Conservation (phyloP, 1,140 invertebrate genomes). For the Chrysoperla carnea region DNA sequence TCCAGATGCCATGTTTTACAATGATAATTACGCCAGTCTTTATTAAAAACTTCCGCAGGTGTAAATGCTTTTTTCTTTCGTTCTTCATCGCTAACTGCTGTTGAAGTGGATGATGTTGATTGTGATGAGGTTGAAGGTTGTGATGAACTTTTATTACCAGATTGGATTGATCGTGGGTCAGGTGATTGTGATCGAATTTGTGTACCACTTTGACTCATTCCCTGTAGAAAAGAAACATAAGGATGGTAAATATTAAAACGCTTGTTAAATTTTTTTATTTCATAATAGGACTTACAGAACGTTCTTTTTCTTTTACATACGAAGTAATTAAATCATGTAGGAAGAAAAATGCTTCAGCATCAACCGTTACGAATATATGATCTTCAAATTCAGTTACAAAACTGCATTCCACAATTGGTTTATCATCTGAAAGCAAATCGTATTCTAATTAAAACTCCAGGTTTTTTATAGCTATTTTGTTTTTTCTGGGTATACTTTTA, state of each 20-base stretch:
- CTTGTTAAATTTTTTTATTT: no score
- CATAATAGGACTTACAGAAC: constrained; percentile 40
- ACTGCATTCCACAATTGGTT: constrained; percentile 84
- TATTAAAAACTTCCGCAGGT: constrained; percentile 42
- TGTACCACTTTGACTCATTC: constrained; percentile 6
- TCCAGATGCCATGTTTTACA: constrained; percentile 97
- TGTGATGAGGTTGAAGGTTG: constrained; percentile 5
- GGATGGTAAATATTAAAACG: constrained; percentile 8
- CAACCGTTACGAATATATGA: constrained; percentile 94
- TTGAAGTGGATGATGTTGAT: constrained; percentile 8
- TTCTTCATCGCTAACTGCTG: constrained; percentile 22
- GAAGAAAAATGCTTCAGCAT: constrained; percentile 95
- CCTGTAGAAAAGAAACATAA: constrained; percentile 10
- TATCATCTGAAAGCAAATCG: constrained; percentile 47
- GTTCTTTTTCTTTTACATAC: constrained; percentile 83
- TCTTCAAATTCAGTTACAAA: constrained; percentile 98
- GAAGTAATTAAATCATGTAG: constrained; percentile 91
- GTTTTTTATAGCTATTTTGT: neutral
- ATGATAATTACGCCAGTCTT: constrained; percentile 83
- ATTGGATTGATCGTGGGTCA: neutral
- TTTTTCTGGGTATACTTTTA: neutral
- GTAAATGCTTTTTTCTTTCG: constrained; percentile 27
- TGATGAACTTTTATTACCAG: constrained; percentile 8
- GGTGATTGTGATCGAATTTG: neutral
- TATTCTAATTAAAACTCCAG: no score